A percentile compares a stretch with the other conserved stretches of the same genome.
phyloP scores from a whole-genome alignment of 1,140 invertebrate genomes.

The Rhopalosiphum maidis region DNA sequence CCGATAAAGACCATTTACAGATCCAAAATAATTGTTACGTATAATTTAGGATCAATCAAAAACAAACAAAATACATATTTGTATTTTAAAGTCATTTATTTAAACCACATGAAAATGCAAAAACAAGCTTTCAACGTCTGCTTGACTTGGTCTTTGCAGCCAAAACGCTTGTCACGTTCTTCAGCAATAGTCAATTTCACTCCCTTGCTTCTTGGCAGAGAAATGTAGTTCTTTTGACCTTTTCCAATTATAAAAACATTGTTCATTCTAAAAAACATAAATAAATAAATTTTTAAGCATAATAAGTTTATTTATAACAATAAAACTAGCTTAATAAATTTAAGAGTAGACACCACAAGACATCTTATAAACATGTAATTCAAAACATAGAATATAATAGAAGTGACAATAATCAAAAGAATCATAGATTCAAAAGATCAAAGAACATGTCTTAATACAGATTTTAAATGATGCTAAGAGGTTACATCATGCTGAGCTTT shows the following conservation, averaged over 20 bases:
- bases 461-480: no score
- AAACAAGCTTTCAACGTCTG: conserved; percentile 48
- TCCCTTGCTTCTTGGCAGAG: conserved; percentile 95
- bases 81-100: conserved; percentile 52
- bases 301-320: neutral
- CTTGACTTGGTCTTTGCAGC: conserved; percentile 73
- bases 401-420: no score
- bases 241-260: conserved; percentile 99
- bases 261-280: conserved; percentile 76
- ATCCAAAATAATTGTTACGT: neutral
- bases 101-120: conserved; percentile 21
- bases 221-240: conserved; percentile 95
- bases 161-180: conserved; percentile 96
- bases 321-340: neutral
- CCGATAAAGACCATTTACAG: neutral
- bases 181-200: conserved; percentile 97
- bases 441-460: no score
- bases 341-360: neutral
- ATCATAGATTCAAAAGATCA: no score
- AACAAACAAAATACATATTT: neutral
- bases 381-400: no score
- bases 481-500: no score
- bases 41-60: neutral
- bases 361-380: neutral
- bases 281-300: neutral